phyloP scores from a whole-genome alignment of 2,113 vertebrate species.

The Cryptomyrus ogoouensis region DNA sequence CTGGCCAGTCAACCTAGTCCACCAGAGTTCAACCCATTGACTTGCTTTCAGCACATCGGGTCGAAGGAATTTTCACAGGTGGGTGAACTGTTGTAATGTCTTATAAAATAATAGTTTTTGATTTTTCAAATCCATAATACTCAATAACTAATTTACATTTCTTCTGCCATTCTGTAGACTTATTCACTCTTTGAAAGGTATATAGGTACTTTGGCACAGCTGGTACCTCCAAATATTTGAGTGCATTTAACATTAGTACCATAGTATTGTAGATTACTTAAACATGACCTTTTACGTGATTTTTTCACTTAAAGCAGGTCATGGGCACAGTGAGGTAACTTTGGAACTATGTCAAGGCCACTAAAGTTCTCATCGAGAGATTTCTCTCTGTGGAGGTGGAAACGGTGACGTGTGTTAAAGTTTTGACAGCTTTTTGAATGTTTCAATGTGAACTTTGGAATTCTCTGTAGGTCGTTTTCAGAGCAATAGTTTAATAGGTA shows the following conservation, averaged over 20 bases:
- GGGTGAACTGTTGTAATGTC: constrained; percentile 37
- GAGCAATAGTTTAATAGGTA: constrained; percentile 43
- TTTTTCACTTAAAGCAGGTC: constrained; percentile 31
- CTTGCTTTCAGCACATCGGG: constrained; percentile 65
- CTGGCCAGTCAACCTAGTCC: constrained; percentile 36
- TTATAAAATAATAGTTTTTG: background rate
- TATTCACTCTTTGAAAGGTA: background rate
- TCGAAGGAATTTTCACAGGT: constrained; percentile 77
- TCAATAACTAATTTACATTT: background rate
- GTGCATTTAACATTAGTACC: background rate
- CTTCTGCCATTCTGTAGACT: background rate
- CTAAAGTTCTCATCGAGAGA: constrained; percentile 37
- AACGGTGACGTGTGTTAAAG: constrained; percentile 46
- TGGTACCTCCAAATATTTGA: background rate
- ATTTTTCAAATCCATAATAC: background rate
- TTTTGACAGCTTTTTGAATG: constrained; percentile 46
- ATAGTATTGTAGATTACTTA: background rate
- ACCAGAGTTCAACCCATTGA: constrained; percentile 72
- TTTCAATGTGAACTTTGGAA: constrained; percentile 49
- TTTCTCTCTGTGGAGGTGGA: constrained; percentile 45
- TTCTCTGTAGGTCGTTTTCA: constrained; percentile 54
- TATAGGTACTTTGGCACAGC: background rate
- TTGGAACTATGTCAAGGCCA: constrained; percentile 49
- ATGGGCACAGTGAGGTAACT: constrained; percentile 25
- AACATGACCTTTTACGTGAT: background rate